Evolutionary conservation across 2,113 vertebrate species (phyloP).

Genomic region (Phylloscopus trochiloides): DNA sequence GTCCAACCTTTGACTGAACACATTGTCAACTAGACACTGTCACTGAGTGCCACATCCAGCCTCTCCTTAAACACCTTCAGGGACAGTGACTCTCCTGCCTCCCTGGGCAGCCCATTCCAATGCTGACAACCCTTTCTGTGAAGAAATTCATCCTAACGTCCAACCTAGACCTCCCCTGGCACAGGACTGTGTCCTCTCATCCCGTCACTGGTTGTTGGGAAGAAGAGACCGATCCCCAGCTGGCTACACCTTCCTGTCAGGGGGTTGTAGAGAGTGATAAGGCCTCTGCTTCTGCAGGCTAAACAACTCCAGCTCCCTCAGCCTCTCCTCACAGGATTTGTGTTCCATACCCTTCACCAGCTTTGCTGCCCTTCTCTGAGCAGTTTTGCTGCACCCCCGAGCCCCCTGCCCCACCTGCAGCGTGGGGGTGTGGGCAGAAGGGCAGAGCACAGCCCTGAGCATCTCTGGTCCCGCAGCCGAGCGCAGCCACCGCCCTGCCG

Average conservation of each 20-base stretch:
- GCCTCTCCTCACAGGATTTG: not conserved
- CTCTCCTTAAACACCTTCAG: not conserved
- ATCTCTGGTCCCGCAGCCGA: accelerated
- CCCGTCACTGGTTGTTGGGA: not conserved
- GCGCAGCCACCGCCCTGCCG: accelerated
- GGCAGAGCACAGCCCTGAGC: not conserved
- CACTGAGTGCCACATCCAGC: not conserved
- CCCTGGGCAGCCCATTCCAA: not conserved
- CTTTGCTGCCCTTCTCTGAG: not conserved
- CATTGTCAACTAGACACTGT: not conserved
- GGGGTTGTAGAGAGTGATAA: not conserved
- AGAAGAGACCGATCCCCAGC: not conserved
- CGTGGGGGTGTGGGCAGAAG: accelerated
- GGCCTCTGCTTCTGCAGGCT: not conserved
- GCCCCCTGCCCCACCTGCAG: not conserved
- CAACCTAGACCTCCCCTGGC: not conserved
- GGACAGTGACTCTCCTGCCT: not conserved
- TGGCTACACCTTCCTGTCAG: not conserved
- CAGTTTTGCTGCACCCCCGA: accelerated
- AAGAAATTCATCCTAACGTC: not conserved
- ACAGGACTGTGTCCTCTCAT: not conserved
- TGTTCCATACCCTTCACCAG: not conserved
- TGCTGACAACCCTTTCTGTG: not conserved
- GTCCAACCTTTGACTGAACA: not conserved
- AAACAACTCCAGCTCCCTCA: not conserved